Percentiles rank a stretch among this genome's conserved stretches.
phyloP scores from a whole-genome alignment of 2,888 invertebrate species.

The Pogonocherus hispidulus region DNA sequence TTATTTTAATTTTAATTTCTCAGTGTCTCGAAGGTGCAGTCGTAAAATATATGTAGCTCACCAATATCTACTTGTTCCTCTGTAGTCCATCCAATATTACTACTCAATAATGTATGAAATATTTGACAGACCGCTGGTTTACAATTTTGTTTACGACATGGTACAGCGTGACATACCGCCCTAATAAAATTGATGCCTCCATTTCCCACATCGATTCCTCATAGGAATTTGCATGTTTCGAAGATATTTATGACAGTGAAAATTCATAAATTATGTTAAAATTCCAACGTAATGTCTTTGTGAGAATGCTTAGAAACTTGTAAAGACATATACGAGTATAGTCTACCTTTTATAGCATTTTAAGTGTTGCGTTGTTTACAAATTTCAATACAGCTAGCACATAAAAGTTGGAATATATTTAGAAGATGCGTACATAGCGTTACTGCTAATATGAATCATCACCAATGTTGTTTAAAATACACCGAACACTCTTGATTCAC shows the following conservation, averaged over 20 bases:
- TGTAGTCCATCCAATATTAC: not conserved
- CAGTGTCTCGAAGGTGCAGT: too few relatives aligned
- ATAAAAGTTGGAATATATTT: too few relatives aligned
- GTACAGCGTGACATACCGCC: conserved; percentile 32
- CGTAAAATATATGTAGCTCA: too few relatives aligned
- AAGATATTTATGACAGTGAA: conserved; percentile 6
- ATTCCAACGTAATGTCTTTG: not conserved
- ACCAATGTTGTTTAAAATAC: too few relatives aligned
- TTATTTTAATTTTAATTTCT: too few relatives aligned
- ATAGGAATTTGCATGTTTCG: conserved; percentile 17
- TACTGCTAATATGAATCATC: too few relatives aligned
- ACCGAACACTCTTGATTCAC: too few relatives aligned
- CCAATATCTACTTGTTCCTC: not conserved
- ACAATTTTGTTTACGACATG: conserved; percentile 35
- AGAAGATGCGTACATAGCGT: too few relatives aligned
- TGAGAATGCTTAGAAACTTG: not conserved
- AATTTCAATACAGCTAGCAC: too few relatives aligned
- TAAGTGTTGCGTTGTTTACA: too few relatives aligned
- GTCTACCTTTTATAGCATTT: too few relatives aligned
- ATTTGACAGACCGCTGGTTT: conserved; percentile 16
- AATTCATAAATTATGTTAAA: not conserved
- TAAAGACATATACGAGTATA: too few relatives aligned
- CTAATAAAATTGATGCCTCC: conserved; percentile 27
- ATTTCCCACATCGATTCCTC: conserved; percentile 17
- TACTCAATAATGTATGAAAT: conserved; percentile 5